These are phyloP conservation scores for Tangachromis dhanisi DNA, from an alignment of 2,113 vertebrate species.

Conservation along the genomic window DNA sequence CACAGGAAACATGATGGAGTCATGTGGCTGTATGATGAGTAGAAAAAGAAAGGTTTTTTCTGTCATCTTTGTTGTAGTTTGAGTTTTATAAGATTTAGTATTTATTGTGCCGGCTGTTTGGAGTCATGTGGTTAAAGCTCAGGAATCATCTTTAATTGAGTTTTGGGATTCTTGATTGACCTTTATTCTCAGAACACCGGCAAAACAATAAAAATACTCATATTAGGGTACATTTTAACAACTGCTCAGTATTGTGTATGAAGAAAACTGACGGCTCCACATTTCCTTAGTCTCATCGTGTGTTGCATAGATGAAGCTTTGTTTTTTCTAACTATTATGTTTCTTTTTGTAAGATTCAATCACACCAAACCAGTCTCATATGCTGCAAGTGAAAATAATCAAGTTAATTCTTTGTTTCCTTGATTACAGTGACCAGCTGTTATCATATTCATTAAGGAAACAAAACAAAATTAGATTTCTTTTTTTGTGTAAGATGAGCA, in stretches of 20 bases:
- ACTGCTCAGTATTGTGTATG: background rate
- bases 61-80: background rate
- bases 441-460: background rate
- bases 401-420: background rate
- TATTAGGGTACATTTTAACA: background rate
- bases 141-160: background rate
- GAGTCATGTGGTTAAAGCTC: background rate
- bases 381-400: background rate
- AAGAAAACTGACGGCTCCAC: background rate
- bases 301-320: background rate
- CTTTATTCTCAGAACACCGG: background rate
- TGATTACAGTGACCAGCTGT: background rate
- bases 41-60: background rate
- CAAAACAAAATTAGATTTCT: background rate
- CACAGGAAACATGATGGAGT: background rate
- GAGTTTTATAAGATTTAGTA: background rate
- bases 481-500: background rate
- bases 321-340: background rate
- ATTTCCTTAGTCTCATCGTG: background rate
- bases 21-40: background rate
- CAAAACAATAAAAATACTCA: background rate
- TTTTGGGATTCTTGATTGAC: background rate
- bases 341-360: background rate
- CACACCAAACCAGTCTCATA: background rate
- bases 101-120: background rate